These are phyloP conservation scores for Xylota sylvarum DNA, from an alignment of 2,888 invertebrate genomes.

Conservation along the genomic window DNA sequence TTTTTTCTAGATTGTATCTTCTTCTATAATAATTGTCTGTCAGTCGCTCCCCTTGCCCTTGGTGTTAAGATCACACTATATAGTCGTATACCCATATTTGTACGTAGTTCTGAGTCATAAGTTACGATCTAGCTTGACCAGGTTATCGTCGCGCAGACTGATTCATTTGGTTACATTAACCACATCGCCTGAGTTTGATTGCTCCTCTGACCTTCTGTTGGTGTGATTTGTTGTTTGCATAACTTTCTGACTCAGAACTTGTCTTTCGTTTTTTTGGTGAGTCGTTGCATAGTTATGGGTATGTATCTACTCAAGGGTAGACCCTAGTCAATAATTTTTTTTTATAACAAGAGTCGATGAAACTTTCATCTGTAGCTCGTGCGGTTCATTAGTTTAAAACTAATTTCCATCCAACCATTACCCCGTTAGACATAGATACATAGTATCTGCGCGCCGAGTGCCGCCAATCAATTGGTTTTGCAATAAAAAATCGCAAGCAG, in stretches of 20 bases:
- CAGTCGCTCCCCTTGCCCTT: not conserved
- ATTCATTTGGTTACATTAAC: conserved; percentile 48
- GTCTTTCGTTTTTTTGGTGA: not conserved
- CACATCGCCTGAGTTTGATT: conserved; percentile 43
- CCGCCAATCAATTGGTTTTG: conserved; percentile 61
- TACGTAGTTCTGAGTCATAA: conserved; percentile 45
- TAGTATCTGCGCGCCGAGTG: not conserved
- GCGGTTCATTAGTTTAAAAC: not conserved
- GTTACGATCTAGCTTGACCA: conserved; percentile 53
- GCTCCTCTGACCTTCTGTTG: conserved; percentile 48
- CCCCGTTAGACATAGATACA: conserved; percentile 14
- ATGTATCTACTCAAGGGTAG: conserved; percentile 1
- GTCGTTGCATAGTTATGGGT: not conserved
- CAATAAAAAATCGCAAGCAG: conserved; percentile 38
- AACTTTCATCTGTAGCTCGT: not conserved
- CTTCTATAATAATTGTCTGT: not conserved
- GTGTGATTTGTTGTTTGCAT: conserved; percentile 51
- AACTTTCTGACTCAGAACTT: conserved; percentile 45
- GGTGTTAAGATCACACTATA: conserved; percentile 4
- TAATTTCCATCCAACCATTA: not conserved
- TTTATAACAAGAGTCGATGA: no score
- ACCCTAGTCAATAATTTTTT: not conserved
- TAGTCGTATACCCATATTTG: no score
- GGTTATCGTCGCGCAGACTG: conserved; percentile 30
- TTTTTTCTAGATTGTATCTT: not conserved